phyloP scores from a whole-genome alignment of 35 echinoderm and acorn worm species.

The Ophiothrix spiculata region DNA sequence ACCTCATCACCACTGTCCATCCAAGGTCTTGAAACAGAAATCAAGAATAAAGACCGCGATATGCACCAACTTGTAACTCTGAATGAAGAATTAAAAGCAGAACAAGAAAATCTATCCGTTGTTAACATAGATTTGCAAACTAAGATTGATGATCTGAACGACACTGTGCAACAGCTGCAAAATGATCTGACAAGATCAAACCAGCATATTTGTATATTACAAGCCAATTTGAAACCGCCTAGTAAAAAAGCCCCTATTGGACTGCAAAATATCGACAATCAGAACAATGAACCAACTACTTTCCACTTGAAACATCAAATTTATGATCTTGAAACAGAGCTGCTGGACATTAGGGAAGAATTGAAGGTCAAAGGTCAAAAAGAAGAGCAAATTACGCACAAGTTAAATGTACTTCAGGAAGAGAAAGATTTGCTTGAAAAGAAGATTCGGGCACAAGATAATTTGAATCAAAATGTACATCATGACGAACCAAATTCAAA shows the following conservation, averaged over 20 bases:
- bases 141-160: neutral
- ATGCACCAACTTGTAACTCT: slow-evolving; percentile 5
- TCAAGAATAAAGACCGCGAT: slow-evolving; percentile 12
- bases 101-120: slow-evolving; percentile 22
- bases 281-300: neutral
- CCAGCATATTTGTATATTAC: neutral
- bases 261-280: too few species aligned
- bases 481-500: slow-evolving; percentile 17
- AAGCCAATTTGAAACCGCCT: neutral
- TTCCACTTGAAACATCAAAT: neutral
- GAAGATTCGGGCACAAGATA: slow-evolving; percentile 1
- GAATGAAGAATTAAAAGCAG: slow-evolving; percentile 11
- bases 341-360: neutral
- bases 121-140: neutral
- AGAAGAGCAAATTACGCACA: slow-evolving; percentile 21
- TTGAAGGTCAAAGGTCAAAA: neutral
- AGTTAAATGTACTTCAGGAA: neutral
- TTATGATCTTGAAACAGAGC: neutral
- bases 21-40: slow-evolving; percentile 27
- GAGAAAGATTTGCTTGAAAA: neutral
- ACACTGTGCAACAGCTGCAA: neutral
- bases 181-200: neutral
- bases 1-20: slow-evolving; percentile 21
- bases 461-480: slow-evolving; percentile 7
- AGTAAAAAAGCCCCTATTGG: neutral